Base-by-base conservation (phyloP, 2,888 invertebrate species). In the Habroteleia sp. region DNA sequence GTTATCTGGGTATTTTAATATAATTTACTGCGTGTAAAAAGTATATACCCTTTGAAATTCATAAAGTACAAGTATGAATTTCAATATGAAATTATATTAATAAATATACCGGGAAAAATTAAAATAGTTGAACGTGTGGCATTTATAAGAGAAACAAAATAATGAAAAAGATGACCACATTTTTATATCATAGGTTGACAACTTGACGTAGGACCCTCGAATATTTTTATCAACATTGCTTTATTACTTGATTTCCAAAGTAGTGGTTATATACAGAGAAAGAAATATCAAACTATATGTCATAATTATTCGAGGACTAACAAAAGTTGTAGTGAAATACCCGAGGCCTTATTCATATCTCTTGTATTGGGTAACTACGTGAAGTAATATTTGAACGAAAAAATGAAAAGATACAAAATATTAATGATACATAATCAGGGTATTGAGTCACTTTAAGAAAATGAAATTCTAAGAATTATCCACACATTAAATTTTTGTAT, bases 341-440 rank as follows among this genome's bases (percentile, higher is more conserved):
- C 85, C 79, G 86, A 86, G 86, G 86, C 86, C 86, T 86, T 86
- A 86, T 82, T 72, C 83, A 82, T 84, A 84, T 83, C 80, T n/a
- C n/a, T 84, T 80, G 81, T 84, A 82, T 83, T 83, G 80, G 82
- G 78, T 80, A 81, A 83, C 74, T 48, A 78, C 73, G 83, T 81
- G 78, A 80, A 84, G 79, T 81, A 84, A 83, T 81, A 81, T 81
- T 79, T 62, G 31, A 5, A 50, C 17, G 14, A 39, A 63, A 8
- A 11, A 17, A 31, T 2, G 2, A 56, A 23, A 20, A 29, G 20
- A 25, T 14, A 10, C 8, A 42, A 42, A 5, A n/a, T 42, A 42
- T 25, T 25, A 8, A 37, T 3, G 6, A 33, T 16, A 42, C 1
- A 5, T 14, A 27, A 44, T 27, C 44, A 44, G 27, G 27, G 52